Evolutionary conservation across 2,797 vertebrate species (phyloP), one percentile per base, ranked within the genome.

Genomic region (Sebastes steindachneri): DNA sequence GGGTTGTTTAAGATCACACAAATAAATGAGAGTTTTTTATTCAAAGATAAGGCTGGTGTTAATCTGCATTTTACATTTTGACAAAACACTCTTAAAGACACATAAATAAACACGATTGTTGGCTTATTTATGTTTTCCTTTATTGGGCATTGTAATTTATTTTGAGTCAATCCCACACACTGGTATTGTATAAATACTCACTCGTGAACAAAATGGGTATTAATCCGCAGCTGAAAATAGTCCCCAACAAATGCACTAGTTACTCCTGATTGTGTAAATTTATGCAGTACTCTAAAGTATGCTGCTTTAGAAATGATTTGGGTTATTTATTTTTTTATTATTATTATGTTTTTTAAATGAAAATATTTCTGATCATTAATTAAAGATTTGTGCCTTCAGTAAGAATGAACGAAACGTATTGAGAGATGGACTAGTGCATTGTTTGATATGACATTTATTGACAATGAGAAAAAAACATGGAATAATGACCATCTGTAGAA

Each of bases 31-130:
- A 19, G 1, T 0, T 25, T 25, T 59, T 21, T 41, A 15, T 41
- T 41, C 1, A 21, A 54, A 68, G 19, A 5, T 25, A 48, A 12
- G 5, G 3, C 11, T 21, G n/a, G n/a, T n/a, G n/a, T n/a, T n/a
- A 53, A 60, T 21, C 3, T 51, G 1, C 5, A 9, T 19, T 67
- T 73, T n/a, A 31, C 1, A 23, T 2, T 68, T 29, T 19, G 12
- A 1, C 15, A 11, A 0, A 7, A 55, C 4, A 26, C 14, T 2
- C 4, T 3, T 0, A 26, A 37, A 41, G 1, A 15, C n/a, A 26
- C 19, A 21, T 0, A 12, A 68, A 37, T 37, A 1, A 45, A 31
- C 14, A 11, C 2, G 1, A 12, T 21, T 25, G 17, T 7, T 15
- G 31, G 11, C 7, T 23, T 9, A 41, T 48, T 29, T 7, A n/a